A percentile compares a stretch with the other conserved stretches of the same genome.
Conservation (phyloP, 1,140 invertebrate genomes). For the Nephila pilipes region DNA sequence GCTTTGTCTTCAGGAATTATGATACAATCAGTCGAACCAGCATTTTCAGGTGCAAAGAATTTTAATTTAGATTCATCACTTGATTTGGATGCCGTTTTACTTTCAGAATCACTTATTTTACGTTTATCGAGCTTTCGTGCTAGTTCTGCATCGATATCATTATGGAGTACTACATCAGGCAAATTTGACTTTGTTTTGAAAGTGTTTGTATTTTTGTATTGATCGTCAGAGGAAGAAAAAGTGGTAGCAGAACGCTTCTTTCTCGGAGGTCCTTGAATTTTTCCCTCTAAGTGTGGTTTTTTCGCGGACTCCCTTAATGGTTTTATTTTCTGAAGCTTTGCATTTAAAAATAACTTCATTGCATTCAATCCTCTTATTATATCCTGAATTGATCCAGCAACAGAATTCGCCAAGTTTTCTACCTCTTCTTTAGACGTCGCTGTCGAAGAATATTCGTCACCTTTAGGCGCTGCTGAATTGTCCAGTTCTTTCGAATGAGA, state of each 20-base stretch:
- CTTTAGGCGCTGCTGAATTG: neutral
- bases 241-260: slow-evolving; percentile 5
- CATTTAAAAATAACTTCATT: neutral
- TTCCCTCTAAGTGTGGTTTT: neutral
- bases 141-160: neutral
- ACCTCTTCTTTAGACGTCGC: neutral
- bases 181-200: neutral
- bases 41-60: neutral
- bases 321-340: neutral
- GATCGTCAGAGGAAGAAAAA: neutral
- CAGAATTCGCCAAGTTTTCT: neutral
- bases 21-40: no score
- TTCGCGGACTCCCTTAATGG: neutral
- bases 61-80: neutral
- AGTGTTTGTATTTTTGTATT: neutral
- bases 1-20: no score
- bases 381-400: neutral
- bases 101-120: neutral
- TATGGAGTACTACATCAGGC: neutral
- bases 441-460: neutral
- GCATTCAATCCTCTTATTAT: neutral
- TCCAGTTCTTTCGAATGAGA: neutral
- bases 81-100: neutral
- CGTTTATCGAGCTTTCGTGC: neutral
- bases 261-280: neutral